Base-by-base conservation (phyloP, 2,113 vertebrate species). In the Azemiops feae region DNA sequence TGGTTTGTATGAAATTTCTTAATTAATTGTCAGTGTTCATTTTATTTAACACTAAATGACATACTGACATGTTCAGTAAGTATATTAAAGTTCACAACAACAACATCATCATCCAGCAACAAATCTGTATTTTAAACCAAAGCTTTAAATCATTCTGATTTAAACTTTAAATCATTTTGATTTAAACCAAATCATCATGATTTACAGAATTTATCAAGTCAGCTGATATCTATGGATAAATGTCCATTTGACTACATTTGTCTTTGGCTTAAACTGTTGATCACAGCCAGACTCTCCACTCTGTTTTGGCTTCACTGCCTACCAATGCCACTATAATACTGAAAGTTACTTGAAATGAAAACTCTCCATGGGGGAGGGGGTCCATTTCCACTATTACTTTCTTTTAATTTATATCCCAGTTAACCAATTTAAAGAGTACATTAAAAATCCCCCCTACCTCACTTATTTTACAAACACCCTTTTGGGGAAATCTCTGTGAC, bases 401-500 rank as follows among this genome's bases (percentile, higher is more conserved):
- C 85, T 89, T 92, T 92, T 93, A 96, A 96, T 96, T 96, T 96
- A 96, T 96, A 85, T 10, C 88, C 92, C 92, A 85, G 93, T 95
- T 96, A 96, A 95, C 25, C 87, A 92, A 93, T 95, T 96, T 96
- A 89, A 96, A 96, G 94, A 88, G 95, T 89, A 88, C 93, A 93
- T 95, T 95, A 96, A 95, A 95, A 93, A 58, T 93, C 64, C n/a
- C 27, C 5, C 47, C 23, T 27, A 53, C 85, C 5, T 2, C 69
- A 81, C 20, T 39, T 81, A 34, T 81, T 39, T 81, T 39, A 81
- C n/a, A 34, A 74, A 45, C 81, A 87, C 6, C 34, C 54, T 58
- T 64, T 10, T 39, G 14, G n/a, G n/a, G 50, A 81, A 12, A 43
- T 25, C 0, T 34, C 2, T 6, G 18, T 85, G 34, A 39, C 18